These are phyloP conservation scores for Cosmia pyralina DNA, from an alignment of 2,888 invertebrate species.

Conservation along the genomic window DNA sequence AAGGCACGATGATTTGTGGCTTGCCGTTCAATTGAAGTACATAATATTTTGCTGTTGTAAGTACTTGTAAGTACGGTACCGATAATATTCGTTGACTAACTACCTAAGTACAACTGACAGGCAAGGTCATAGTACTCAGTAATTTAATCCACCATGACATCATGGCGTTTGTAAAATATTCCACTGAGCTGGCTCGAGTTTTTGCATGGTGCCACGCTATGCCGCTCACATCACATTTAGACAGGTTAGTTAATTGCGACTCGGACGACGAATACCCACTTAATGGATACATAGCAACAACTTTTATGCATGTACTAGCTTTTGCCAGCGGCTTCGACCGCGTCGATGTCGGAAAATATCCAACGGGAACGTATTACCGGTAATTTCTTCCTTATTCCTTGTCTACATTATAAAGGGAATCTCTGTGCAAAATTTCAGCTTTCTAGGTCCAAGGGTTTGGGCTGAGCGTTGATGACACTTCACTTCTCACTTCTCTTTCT, in stretches of 20 bases:
- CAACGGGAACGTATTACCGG: no score
- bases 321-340: no score
- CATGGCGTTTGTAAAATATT: slow-evolving; percentile 86
- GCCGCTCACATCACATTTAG: slow-evolving; percentile 63
- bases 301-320: slow-evolving; percentile 2
- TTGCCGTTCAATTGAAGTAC: slow-evolving; percentile 32
- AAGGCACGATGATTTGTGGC: slow-evolving; percentile 25
- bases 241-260: slow-evolving; percentile 59
- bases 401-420: no score
- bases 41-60: slow-evolving; percentile 29
- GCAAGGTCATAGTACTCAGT: slow-evolving; percentile 84
- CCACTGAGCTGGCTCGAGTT: slow-evolving; percentile 79
- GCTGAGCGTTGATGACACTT: no score
- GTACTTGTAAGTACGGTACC: slow-evolving; percentile 44
- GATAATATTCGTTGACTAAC: slow-evolving; percentile 61
- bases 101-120: slow-evolving; percentile 72
- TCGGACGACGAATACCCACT: slow-evolving; percentile 32
- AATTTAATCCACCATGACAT: slow-evolving; percentile 88
- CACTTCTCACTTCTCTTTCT: no score
- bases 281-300: slow-evolving; percentile 54
- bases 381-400: no score
- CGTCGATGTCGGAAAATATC: no score
- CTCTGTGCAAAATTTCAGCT: no score
- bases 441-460: no score
- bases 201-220: slow-evolving; percentile 76